Evolutionary conservation across 2,888 invertebrate genomes (phyloP).

Genomic region (Mesochorus sp.): DNA sequence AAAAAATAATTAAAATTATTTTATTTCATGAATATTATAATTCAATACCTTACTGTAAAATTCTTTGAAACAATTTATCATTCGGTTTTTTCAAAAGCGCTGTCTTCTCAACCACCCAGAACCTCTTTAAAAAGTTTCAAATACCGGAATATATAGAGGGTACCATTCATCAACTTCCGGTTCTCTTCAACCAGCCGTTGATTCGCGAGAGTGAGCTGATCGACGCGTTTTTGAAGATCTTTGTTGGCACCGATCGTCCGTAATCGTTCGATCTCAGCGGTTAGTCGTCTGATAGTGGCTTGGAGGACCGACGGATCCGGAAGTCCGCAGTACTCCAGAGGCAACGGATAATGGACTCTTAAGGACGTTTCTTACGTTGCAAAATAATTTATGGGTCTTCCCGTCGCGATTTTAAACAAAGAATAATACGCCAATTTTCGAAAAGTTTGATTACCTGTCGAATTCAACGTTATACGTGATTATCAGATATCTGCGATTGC

Average conservation of each 20-base stretch:
- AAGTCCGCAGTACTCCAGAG: conserved; percentile 83
- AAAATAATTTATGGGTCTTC: conserved; percentile 59
- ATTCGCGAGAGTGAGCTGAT: conserved; percentile 69
- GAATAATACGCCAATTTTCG: not conserved
- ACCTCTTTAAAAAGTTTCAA: not conserved
- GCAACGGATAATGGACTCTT: conserved; percentile 84
- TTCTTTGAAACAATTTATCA: too few species aligned
- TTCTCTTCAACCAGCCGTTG: conserved; percentile 72
- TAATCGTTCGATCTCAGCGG: conserved; percentile 81
- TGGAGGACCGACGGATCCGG: conserved; percentile 83
- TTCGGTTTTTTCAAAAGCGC: not conserved
- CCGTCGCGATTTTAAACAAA: conserved; percentile 16
- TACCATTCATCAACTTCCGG: conserved; percentile 64
- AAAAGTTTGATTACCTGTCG: conserved; percentile 79
- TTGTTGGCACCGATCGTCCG: conserved; percentile 68
- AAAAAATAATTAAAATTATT: too few species aligned
- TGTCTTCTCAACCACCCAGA: not conserved
- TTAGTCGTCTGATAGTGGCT: conserved; percentile 82
- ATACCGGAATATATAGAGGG: not conserved
- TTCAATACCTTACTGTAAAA: too few species aligned
- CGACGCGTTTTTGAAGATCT: conserved; percentile 76
- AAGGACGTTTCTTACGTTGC: conserved; percentile 65
- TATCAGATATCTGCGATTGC: conserved; percentile 83
- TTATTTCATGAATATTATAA: too few species aligned
- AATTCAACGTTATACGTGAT: conserved; percentile 84